Base-by-base conservation (phyloP, 2,113 vertebrate genomes). In the Galeopterus variegatus region DNA sequence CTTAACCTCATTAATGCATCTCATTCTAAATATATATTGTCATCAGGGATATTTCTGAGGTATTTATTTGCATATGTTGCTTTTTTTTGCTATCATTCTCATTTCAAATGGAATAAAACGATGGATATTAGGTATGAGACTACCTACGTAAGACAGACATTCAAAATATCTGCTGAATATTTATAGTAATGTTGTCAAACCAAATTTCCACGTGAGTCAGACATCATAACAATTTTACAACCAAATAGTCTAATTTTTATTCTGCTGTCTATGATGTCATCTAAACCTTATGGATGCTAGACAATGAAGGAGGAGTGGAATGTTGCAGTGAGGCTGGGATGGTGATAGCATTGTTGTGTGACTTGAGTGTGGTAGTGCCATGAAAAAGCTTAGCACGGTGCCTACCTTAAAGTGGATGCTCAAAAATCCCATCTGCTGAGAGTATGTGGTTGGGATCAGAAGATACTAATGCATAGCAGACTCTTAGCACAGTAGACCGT, bases 11-110 rank as follows among this genome's bases (percentile, higher is more conserved):
- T 67, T 92, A 4, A 48, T 10, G 1, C 3, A 48, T 83, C 58
- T 81, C 50, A 70, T 86, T 85, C 26, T 82, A 94, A 94, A 50
- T 65, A 76, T 28, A 19, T 21, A 31, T 31, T 52, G 5, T 72
- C 80, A 60, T 50, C 62, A 86, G 56, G 31, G 50, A 62, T 56
- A 81, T 88, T 93, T 92, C 69, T 80, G 33, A 60, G 33, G 6
- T 69, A 11, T 60, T 87, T 77, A 41, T 60, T 90, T 86, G 52
- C 31, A 17, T 60, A 31, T 14, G 8, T n/a, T 79, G 72, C 8
- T 83, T 10, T 81, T 93, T 14, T 92, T 95, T 76, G 33, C 11
- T 73, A 64, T 73, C 8, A 24, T 67, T 50, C 3, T 64, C 56
- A 56, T 8, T 41, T n/a, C 60, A 94, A 23, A 36, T 21, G 8